Percentiles rank a stretch among this genome's conserved stretches.
Conservation (phyloP, 2,797 vertebrate species). For the Syngnathus acus region DNA sequence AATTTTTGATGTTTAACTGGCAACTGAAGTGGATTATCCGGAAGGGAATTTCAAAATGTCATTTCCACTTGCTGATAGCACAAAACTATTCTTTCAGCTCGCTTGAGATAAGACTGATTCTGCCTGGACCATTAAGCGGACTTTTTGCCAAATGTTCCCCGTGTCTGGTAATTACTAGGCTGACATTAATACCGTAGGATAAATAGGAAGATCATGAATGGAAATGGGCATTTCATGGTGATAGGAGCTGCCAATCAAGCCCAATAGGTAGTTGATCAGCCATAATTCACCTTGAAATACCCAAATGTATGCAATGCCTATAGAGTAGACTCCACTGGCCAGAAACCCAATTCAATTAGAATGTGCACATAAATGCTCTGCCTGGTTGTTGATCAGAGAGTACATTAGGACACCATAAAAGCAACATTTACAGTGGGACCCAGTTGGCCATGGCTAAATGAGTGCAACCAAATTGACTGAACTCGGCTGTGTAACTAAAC, state of each 20-base stretch:
- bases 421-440: conserved; percentile 34
- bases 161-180: conserved; percentile 86
- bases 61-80: conserved; percentile 91
- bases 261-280: conserved; percentile 71
- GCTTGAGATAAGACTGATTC: conserved; percentile 83
- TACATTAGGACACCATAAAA: conserved; percentile 44
- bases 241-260: conserved; percentile 86
- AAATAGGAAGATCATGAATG: conserved; percentile 85
- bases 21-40: conserved; percentile 87
- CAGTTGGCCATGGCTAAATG: conserved; percentile 39
- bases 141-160: conserved; percentile 81
- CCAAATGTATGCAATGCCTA: conserved; percentile 31
- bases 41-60: conserved; percentile 92
- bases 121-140: conserved; percentile 81
- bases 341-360: conserved; percentile 42
- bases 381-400: conserved; percentile 14
- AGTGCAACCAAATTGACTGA: conserved; percentile 41
- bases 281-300: conserved; percentile 58
- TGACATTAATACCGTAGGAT: conserved; percentile 97
- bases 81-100: conserved; percentile 94
- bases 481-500: conserved; percentile 27
- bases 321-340: conserved; percentile 25
- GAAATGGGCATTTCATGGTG: conserved; percentile 77
- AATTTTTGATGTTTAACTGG: conserved; percentile 89
- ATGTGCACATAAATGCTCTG: conserved; percentile 38